Evolutionary conservation across 2,888 invertebrate genomes (phyloP), one percentile per base, ranked within the genome.

Genomic region (Aleiodes alternator): DNA sequence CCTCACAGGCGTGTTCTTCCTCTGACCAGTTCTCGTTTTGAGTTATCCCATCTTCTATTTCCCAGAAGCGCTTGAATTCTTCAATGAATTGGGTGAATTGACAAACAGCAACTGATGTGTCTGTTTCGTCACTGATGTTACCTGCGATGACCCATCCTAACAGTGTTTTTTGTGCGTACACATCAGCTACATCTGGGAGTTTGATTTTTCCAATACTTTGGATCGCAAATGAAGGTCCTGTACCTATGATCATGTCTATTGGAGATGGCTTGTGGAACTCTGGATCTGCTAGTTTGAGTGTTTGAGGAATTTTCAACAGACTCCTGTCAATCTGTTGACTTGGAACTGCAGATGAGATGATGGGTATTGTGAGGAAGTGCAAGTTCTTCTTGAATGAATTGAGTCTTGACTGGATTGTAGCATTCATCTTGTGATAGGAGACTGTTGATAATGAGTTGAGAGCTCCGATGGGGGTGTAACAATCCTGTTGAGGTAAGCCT

Each of bases 231-330:
- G 66, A n/a, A 43, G 16, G n/a, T 29, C 50, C 76, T 4, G 81
- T 78, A 7, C 81, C 78, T 2, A 80, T 76, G 55, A 81, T 73
- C 8, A 81, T 48, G 53, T 81, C 80, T 14, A 80, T 53, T n/a
- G 76, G 43, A 4, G 74, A 23, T 8, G 81, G 78, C 8, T 48
- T 73, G 50, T 76, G 51, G 56, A 69, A 80, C 6, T 76, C 73
- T 1, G 79, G 78, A 66, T 81, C 79, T 0, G 80, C 80, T 2
- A 80, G 68, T 43, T 71, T 51, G n/a, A 73, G 8, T 9, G 64
- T 55, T 14, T 14, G 4, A 0, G 79, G 72, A 16, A 48, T 66
- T 48, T 50, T 50, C 14, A 66, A 43, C 38, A 38, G 34, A 61
- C 55, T 31, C 68, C 55, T 16, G 34, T 66, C 64, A 14, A 79